Conservation (phyloP, 2,797 vertebrate species). For the Podarcis lilfordi region DNA sequence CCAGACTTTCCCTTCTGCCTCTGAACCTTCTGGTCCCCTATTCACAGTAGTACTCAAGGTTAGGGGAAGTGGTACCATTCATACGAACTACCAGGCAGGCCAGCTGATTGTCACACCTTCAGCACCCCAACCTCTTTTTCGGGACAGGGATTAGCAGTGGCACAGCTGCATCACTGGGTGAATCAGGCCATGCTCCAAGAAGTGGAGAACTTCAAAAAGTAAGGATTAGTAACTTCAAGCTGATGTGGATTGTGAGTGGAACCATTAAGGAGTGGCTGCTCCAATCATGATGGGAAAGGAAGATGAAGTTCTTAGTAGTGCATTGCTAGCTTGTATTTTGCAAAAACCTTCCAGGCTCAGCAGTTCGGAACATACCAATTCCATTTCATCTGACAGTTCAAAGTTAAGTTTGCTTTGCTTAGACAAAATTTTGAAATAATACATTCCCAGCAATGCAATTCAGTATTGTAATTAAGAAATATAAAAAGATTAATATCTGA, state of each 20-base stretch:
- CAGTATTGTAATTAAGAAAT: slow-evolving; percentile 22
- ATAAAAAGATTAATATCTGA: slow-evolving; percentile 25
- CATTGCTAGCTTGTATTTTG: background rate
- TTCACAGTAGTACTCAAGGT: background rate
- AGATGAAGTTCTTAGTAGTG: background rate
- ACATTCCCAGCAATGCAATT: background rate
- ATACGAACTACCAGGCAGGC: no score
- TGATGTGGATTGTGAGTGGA: background rate
- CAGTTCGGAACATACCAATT: background rate
- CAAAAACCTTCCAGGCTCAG: background rate
- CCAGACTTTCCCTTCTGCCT: background rate
- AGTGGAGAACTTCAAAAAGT: background rate
- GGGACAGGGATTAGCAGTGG: background rate
- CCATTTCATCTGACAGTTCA: slow-evolving; percentile 1
- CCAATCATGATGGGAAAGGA: background rate
- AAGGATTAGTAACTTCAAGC: background rate
- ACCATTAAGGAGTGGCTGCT: background rate
- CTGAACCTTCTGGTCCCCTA: no score
- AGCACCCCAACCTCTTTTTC: background rate
- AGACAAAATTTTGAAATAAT: slow-evolving; percentile 5
- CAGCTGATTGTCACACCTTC: background rate
- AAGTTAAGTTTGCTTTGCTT: background rate
- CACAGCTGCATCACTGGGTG: background rate
- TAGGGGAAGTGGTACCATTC: background rate
- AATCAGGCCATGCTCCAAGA: background rate